Conservation (phyloP, 2,113 vertebrate genomes). For the Anguilla rostrata region DNA sequence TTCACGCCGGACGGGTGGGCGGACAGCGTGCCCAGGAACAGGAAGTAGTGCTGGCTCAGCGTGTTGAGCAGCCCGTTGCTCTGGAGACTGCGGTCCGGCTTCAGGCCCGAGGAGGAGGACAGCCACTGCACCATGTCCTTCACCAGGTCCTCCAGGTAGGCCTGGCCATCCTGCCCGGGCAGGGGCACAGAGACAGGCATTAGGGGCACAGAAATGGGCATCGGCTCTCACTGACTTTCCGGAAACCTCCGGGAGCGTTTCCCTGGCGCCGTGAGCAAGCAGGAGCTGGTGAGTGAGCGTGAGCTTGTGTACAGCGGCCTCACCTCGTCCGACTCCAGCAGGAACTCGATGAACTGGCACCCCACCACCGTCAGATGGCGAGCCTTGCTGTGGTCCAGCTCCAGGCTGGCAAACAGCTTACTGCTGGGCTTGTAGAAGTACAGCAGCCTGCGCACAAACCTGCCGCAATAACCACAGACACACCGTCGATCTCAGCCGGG, state of each 20-base stretch:
- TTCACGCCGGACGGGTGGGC: constrained; percentile 92
- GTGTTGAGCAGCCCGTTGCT: constrained; percentile 92
- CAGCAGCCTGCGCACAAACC: constrained; percentile 90
- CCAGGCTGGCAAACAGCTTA: constrained; percentile 87
- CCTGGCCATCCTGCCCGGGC: constrained; percentile 83
- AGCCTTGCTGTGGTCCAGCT: constrained; percentile 85
- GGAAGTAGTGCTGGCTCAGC: constrained; percentile 96
- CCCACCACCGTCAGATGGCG: constrained; percentile 95
- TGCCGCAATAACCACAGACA: constrained; percentile 47
- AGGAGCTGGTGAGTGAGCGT: too few relatives aligned
- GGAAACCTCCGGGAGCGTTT: too few relatives aligned
- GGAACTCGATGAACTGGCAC: constrained; percentile 94
- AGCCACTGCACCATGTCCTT: constrained; percentile 95
- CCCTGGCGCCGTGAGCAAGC: background rate
- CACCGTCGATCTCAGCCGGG: background rate
- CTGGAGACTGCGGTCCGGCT: constrained; percentile 90
- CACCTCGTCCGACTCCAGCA: constrained; percentile 95
- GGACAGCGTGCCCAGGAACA: constrained; percentile 95
- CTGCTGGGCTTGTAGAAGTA: constrained; percentile 98
- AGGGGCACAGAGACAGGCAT: background rate
- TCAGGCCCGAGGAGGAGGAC: constrained; percentile 84
- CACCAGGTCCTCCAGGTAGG: constrained; percentile 91
- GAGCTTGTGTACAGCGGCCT: constrained; percentile 23
- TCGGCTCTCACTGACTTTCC: too few relatives aligned
- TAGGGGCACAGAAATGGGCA: background rate